Percentiles rank a stretch among this genome's conserved stretches.
phyloP scores from a whole-genome alignment of 2,797 vertebrate species.

The Eremophila alpestris region DNA sequence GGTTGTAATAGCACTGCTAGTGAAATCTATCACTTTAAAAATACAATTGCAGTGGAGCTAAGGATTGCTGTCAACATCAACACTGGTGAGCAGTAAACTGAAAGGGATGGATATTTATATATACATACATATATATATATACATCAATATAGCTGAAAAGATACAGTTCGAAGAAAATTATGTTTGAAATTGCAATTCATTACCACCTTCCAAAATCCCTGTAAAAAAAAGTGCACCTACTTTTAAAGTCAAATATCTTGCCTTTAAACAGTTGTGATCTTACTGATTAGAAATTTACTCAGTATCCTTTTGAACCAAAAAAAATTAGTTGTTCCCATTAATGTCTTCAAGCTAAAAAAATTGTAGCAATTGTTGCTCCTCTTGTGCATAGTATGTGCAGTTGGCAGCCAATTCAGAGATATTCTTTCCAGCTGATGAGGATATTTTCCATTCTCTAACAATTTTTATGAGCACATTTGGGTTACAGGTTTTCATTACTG shows the following conservation, averaged over 20 bases:
- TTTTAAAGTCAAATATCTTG: not conserved
- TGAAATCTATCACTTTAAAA: constrained; percentile 53
- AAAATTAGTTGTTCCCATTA: not conserved
- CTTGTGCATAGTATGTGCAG: not conserved
- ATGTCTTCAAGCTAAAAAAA: not conserved
- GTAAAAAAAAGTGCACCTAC: not conserved
- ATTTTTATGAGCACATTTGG: not conserved
- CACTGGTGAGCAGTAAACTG: not conserved
- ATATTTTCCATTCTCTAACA: not conserved
- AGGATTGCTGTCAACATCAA: not conserved
- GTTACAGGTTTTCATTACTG: not conserved
- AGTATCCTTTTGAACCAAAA: not conserved
- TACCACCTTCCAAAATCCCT: not conserved
- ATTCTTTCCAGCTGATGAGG: not conserved
- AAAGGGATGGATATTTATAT: not conserved
- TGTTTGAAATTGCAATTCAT: not conserved
- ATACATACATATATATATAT: too few relatives aligned
- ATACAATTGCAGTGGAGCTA: not conserved
- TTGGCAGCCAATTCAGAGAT: not conserved
- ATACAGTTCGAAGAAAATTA: not conserved
- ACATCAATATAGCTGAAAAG: not conserved
- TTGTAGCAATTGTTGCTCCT: not conserved
- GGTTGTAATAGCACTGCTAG: not conserved
- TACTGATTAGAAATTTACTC: not conserved
- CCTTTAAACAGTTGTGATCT: not conserved